A percentile compares a stretch with the other conserved stretches of the same genome.
phyloP scores from a whole-genome alignment of 2,797 vertebrate species.

The Danio tinwini region DNA sequence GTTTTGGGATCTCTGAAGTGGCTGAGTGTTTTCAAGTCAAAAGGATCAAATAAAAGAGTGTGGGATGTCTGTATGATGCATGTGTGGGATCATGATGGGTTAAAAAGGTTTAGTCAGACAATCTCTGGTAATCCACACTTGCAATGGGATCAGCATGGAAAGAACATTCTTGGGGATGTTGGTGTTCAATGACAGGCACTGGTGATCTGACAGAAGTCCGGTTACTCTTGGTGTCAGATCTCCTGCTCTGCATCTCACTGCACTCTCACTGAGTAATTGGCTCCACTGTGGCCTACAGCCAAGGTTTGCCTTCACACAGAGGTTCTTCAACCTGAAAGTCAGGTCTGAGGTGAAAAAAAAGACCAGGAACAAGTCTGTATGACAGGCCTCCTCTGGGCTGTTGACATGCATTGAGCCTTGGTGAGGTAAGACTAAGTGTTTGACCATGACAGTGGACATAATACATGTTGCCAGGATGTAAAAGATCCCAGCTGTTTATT shows the following conservation, averaged over 20 bases:
- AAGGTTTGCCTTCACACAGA: not conserved
- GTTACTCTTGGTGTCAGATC: slow-evolving; percentile 20
- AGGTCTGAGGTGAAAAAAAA: not conserved
- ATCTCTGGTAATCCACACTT: slow-evolving; percentile 15
- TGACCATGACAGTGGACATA: slow-evolving; percentile 13
- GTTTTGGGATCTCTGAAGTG: slow-evolving; percentile 1
- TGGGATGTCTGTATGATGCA: slow-evolving; percentile 6
- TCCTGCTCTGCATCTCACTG: slow-evolving; percentile 2
- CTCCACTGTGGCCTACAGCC: not conserved
- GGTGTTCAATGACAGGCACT: slow-evolving; percentile 5
- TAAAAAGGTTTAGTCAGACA: not conserved
- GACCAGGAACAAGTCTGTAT: too few relatives aligned
- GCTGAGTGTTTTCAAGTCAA: slow-evolving; percentile 3
- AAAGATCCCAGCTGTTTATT: slow-evolving; percentile 43
- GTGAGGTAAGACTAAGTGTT: slow-evolving; percentile 24
- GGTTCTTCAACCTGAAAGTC: not conserved
- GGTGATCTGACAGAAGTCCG: slow-evolving; percentile 16
- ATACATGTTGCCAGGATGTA: slow-evolving; percentile 33
- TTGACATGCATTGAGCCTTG: not conserved
- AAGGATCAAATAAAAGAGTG: not conserved
- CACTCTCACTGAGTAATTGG: slow-evolving; percentile 11
- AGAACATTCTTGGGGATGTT: not conserved
- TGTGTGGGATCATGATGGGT: not conserved
- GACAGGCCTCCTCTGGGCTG: not conserved
- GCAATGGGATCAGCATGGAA: not conserved